Evolutionary conservation across 2,888 invertebrate genomes (phyloP), one percentile per base, ranked within the genome.

Genomic region (Eupithecia abbreviata): DNA sequence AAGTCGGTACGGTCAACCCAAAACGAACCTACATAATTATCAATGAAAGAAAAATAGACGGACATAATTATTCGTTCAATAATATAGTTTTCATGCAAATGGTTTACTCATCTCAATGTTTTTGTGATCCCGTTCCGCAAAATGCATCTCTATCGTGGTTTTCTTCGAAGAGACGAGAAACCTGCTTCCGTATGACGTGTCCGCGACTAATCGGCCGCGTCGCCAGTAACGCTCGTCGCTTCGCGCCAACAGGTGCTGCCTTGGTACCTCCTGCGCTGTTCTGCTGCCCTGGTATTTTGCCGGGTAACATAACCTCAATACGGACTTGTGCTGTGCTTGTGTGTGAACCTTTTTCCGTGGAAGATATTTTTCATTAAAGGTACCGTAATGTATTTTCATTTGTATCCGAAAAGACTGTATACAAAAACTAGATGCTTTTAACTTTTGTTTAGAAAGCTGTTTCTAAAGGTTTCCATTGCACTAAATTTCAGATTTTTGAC

Each of bases 101-200:
- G 47, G 9, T 45, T 45, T 18, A 45, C 68, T 68, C 69, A 12
- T 69, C 18, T 47, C 12, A 74, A 62, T 62, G 30, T 30, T 81
- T 84, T 84, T 85, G 83, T 85, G 84, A 81, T 82, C 82, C 72
- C 80, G 80, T 83, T 80, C 81, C 80, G 83, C 84, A 86, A 89
- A 69, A 84, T 89, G 89, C 88, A 89, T 86, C 85, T 87, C 83
- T 88, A 85, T 87, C 84, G 89, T 89, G 88, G 88, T 90, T 91
- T 92, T 92, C 91, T 91, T 90, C 88, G 88, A 88, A 91, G 89
- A 85, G 87, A 87, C 83, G 86, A 87, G 89, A 89, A 93, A 94
- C 94, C 94, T 93, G 94, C 94, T 94, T 91, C 92, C 90, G 93
- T 87, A 86, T 94, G 93, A 93, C 94, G 93, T 93, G 91, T 91